Evolutionary conservation across 1,140 invertebrate species (phyloP).

Genomic region (Apocrypta bakeri): DNA sequence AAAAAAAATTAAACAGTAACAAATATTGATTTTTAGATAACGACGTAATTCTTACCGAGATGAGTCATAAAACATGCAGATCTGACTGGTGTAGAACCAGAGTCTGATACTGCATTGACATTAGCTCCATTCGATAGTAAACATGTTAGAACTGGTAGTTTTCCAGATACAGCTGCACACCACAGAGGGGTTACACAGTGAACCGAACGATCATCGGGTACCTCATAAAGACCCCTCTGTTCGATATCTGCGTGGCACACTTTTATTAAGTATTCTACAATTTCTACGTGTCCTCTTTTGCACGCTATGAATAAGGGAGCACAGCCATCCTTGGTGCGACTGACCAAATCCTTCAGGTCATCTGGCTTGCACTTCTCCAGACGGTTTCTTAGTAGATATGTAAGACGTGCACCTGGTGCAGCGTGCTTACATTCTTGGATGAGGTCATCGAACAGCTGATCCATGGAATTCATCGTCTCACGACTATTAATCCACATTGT

Average conservation of each 20-base stretch:
- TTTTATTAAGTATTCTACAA: slow-evolving; percentile 91
- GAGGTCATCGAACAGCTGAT: slow-evolving; percentile 80
- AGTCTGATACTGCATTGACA: slow-evolving; percentile 89
- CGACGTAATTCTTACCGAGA: slow-evolving; percentile 73
- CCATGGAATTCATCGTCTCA: slow-evolving; percentile 74
- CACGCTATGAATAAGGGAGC: slow-evolving; percentile 91
- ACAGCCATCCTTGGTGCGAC: slow-evolving; percentile 83
- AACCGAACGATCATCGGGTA: slow-evolving; percentile 81
- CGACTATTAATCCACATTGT: slow-evolving; percentile 58
- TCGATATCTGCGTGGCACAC: slow-evolving; percentile 89
- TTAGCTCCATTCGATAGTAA: slow-evolving; percentile 88
- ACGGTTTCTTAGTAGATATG: slow-evolving; percentile 78
- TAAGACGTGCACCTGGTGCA: slow-evolving; percentile 81
- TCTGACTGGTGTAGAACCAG: slow-evolving; percentile 90
- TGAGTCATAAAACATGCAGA: slow-evolving; percentile 96
- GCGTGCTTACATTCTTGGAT: slow-evolving; percentile 81
- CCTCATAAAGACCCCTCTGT: slow-evolving; percentile 86
- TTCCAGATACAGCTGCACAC: slow-evolving; percentile 93
- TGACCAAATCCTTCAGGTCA: slow-evolving; percentile 79
- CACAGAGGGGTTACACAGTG: slow-evolving; percentile 93
- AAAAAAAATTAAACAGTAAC: background rate
- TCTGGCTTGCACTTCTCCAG: slow-evolving; percentile 78
- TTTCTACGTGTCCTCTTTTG: slow-evolving; percentile 88
- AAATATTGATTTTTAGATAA: background rate
- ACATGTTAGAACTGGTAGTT: slow-evolving; percentile 84